Evolutionary conservation across 2,888 invertebrate species (phyloP), one percentile per base, ranked within the genome.

Genomic region (Mylabris sibirica): DNA sequence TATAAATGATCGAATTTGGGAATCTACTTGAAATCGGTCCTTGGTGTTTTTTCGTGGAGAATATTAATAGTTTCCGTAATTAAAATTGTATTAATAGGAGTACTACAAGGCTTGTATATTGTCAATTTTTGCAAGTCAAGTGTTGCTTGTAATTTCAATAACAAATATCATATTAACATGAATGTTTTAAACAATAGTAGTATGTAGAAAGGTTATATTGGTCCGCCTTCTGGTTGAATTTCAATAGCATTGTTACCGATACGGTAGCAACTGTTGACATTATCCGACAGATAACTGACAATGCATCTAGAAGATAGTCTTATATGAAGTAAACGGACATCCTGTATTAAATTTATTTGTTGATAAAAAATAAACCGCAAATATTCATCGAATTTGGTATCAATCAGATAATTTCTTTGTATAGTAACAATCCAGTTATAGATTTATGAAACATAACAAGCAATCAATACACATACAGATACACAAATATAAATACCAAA

Each of bases 391-490:
- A 2, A 17, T 49, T 49, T 3, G 9, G 20, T 20, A 2, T 11
- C 8, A 49, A 49, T 20, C 60, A 26, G 22, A 26, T 38, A 35
- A 60, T 35, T 35, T 17, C 35, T 4, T 30, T 60, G 35, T 38
- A 35, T 17, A 38, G 20, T 3, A 20, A 49, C 20, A 49, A 20
- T 60, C 62, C 67, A 67, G 67, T 44, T 63, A 60, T 59, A 49
- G 65, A 67, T 65, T 65, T 49, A 66, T 67, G 30, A 67, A 72
- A 63, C 70, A 70, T 76, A 76, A 77, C 76, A 74, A 72, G 74
- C 79, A 79, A 79, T 79, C 79, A 53, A 30, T 22, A 78, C 79
- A 78, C 79, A 78, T 79, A 78, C 79, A 30, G 3, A 30, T 6
- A 30, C 8, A 30, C 30, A 30, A 4, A 30, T 30, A 30, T 30